Evolutionary conservation across 92 coral and sea anemone genomes (phyloP).

Genomic region (Meandrina meandrites): DNA sequence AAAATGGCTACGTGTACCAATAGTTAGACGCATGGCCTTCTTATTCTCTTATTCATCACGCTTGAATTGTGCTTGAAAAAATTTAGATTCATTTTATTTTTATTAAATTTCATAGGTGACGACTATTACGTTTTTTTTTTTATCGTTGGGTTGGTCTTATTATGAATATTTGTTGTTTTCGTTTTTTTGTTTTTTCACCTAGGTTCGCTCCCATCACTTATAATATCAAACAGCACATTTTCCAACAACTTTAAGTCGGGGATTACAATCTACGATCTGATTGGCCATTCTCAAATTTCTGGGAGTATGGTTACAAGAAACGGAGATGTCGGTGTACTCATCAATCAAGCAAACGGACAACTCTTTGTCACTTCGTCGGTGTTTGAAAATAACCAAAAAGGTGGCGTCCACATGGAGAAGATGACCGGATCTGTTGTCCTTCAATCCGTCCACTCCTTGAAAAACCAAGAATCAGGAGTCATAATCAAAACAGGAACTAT

Average conservation of each 20-base stretch:
- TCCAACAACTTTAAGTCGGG: constrained; percentile 17
- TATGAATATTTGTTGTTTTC: too few relatives aligned
- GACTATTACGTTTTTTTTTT: too few relatives aligned
- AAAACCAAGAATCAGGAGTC: constrained; percentile 24
- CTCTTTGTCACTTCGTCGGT: background rate
- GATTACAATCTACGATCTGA: background rate
- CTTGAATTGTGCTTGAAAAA: too few relatives aligned
- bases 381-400: background rate
- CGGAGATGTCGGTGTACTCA: constrained; percentile 1
- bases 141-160: too few relatives aligned
- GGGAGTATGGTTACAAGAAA: background rate
- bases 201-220: background rate
- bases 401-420: constrained; percentile 3
- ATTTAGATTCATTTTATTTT: too few relatives aligned
- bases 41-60: too few relatives aligned
- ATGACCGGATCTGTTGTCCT: constrained; percentile 1
- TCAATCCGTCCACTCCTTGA: background rate
- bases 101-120: too few relatives aligned
- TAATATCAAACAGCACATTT: constrained; percentile 16
- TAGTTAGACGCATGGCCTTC: too few relatives aligned
- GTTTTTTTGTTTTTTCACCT: too few relatives aligned
- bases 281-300: constrained; percentile 12
- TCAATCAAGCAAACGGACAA: background rate
- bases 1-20: too few relatives aligned
- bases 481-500: background rate